Evolutionary conservation across 1,140 invertebrate species (phyloP), one percentile per base, ranked within the genome.

Genomic region (Neelides sp.): DNA sequence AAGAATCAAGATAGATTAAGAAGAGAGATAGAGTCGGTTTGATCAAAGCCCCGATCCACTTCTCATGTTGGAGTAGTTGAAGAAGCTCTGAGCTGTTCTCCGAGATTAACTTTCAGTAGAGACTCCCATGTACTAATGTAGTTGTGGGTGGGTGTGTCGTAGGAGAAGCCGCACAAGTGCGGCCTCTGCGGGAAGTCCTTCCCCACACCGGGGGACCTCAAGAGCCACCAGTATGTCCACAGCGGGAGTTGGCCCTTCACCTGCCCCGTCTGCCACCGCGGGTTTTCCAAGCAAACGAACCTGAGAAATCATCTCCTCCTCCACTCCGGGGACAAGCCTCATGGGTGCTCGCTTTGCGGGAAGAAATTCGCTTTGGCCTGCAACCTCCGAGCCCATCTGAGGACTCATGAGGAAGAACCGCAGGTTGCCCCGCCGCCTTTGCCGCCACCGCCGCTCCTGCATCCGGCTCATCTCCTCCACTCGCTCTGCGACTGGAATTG

Each of bases 311-410:
- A 82, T 59, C 61, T 78, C 13, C 66, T 72, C 54, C 58, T 75
- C 12, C 75, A 75, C 48, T 71, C 65, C 45, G 83, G 81, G 49
- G 78, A 84, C 64, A 82, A 80, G 64, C 78, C 80, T 2, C 78
- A 84, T 64, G 73, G 73, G 20, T 85, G 82, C 64, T 70, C 74
- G 49, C 64, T 79, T 1, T 86, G 82, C 64, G 73, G 76, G 37
- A 84, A 85, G 64, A 78, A 77, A 63, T 85, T 85, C 64, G 78
- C 81, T 1, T 66, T 83, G 1, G 75, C 79, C 22, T 82, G 78
- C 63, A 85, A 84, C 66, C 69, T 85, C 49, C 69, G 78, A 52
- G 78, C 80, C 0, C 82, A 85, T 62, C 71, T 81, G 64, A 82
- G 81, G 65, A 83, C 79, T 3, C 82, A 84, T 59, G 78, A 74